Percentiles rank a stretch among this genome's conserved stretches.
Evolutionary conservation across 35 echinoderm and acorn worm species (phyloP).

Genomic region (Ophiothrix spiculata): DNA sequence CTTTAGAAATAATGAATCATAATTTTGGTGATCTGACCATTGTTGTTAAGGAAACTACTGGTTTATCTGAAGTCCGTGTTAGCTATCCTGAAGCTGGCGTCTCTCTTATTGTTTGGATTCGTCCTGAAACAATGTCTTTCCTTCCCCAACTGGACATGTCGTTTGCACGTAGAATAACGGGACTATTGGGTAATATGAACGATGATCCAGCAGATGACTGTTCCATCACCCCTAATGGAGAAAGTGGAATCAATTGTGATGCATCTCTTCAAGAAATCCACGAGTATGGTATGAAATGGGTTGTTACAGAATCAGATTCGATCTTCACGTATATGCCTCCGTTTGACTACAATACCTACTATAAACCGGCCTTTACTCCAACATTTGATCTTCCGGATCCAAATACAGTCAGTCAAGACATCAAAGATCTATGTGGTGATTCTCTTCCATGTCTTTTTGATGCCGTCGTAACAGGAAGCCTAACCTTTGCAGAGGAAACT

Average conservation of each 20-base stretch:
- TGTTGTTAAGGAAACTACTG: conserved; percentile 28
- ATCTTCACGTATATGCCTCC: conserved; percentile 54
- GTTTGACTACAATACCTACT: conserved; percentile 44
- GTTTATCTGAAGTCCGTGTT: conserved; percentile 30
- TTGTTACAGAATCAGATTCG: conserved; percentile 18
- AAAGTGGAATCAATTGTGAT: conserved; percentile 4
- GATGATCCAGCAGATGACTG: conserved; percentile 50
- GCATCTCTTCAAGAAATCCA: conserved; percentile 44
- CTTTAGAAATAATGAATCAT: conserved; percentile 11
- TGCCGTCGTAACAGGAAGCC: conserved; percentile 28
- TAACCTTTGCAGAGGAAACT: conserved; percentile 47
- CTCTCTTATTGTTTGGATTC: conserved; percentile 25
- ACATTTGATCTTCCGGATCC: conserved; percentile 37
- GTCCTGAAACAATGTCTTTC: conserved; percentile 50
- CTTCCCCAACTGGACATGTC: conserved; percentile 28
- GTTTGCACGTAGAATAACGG: conserved; percentile 30
- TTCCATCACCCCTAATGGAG: conserved; percentile 34
- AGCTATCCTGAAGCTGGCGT: conserved; percentile 23
- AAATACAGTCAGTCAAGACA: conserved; percentile 32
- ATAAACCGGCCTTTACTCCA: conserved; percentile 32
- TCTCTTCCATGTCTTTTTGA: conserved; percentile 47
- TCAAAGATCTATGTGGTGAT: conserved; percentile 39
- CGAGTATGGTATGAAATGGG: conserved; percentile 54
- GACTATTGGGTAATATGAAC: conserved; percentile 67
- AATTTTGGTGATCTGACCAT: conserved; percentile 21